Conservation (phyloP, 2,797 vertebrate genomes). For the Enteromius trimaculatus region DNA sequence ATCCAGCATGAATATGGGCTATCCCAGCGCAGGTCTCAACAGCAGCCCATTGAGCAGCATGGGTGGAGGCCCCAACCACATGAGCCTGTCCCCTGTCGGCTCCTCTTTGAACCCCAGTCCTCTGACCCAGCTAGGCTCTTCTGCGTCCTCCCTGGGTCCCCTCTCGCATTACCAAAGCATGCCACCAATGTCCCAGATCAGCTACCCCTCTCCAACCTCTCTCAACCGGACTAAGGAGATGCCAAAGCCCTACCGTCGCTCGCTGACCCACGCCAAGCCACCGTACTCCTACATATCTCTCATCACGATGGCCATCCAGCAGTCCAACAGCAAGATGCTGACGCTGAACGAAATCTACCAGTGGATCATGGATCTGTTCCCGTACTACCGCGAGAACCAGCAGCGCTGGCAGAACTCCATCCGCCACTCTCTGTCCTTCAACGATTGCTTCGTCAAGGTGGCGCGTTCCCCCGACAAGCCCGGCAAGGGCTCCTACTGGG, state of each 20-base stretch:
- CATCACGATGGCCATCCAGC: constrained; percentile 93
- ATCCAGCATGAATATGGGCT: constrained; percentile 82
- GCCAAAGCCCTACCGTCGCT: constrained; percentile 85
- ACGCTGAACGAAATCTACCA: constrained; percentile 93
- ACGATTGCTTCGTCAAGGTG: constrained; percentile 92
- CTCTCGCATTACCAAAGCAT: constrained; percentile 84
- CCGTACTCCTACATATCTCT: constrained; percentile 92
- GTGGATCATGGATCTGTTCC: constrained; percentile 95
- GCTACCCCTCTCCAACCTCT: constrained; percentile 71
- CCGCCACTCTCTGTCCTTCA: constrained; percentile 91
- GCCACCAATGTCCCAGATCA: constrained; percentile 80
- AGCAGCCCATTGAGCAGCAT: constrained; percentile 72
- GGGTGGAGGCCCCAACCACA: constrained; percentile 74
- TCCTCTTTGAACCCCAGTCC: constrained; percentile 75
- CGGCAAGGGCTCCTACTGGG: constrained; percentile 92
- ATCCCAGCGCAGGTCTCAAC: constrained; percentile 75
- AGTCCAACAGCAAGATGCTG: constrained; percentile 90
- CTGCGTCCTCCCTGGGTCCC: constrained; percentile 73
- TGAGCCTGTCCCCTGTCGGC: constrained; percentile 78
- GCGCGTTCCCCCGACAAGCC: constrained; percentile 90
- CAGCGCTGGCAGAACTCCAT: constrained; percentile 94
- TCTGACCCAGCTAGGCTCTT: constrained; percentile 75
- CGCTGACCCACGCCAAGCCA: constrained; percentile 88
- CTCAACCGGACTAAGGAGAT: constrained; percentile 80
- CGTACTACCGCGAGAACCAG: constrained; percentile 91